Base-by-base conservation (phyloP, 2,888 invertebrate genomes). In the Agrochola lota region DNA sequence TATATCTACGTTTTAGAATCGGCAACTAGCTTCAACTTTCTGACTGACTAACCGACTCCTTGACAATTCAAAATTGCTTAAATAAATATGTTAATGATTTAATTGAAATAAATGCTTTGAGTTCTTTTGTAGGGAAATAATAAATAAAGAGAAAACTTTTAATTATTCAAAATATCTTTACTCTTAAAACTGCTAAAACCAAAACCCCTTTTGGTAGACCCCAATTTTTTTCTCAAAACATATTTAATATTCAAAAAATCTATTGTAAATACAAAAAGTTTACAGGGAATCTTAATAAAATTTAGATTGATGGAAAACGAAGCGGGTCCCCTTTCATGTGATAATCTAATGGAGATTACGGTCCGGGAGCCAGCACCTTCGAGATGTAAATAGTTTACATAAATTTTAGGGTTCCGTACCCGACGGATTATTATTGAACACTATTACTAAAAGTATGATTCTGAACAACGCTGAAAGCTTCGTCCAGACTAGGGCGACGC, bases 301-400 rank as follows among this genome's bases (percentile, higher is more conserved):
- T 84, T 82, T 82, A 79, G 77, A 82, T 86, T 80, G 85, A 86
- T 86, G 74, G 78, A 60, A 72, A 74, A 75, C 67, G 79, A 66
- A 77, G 26, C 77, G 75, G 55, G 64, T 4, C 40, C 73, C 75
- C 77, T 86, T 86, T 86, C 85, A 86, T 86, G 87, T 86, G 86
- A 82, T 76, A 86, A 86, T 86, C 75, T 69, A 75, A 86, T 80
- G 85, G 71, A 84, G 85, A 86, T 86, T 86, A 77, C 82, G 67
- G 63, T 26, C 40, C 59, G 59, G 68, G 63, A 67, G 62, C 76
- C 15, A 57, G 62, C 7, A 57, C 62, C 55, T 76, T 9, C 23
- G 11, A 40, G 30, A 76, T 68, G 55, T 40, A 74, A 35, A 66
- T 68, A 80, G 62, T 81, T 81, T 40, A 67, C 67, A 79, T 74